A percentile compares a stretch with the other conserved stretches of the same genome.
These are phyloP conservation scores for Mallotus villosus DNA, from an alignment of 2,797 vertebrate species.

Conservation along the genomic window DNA sequence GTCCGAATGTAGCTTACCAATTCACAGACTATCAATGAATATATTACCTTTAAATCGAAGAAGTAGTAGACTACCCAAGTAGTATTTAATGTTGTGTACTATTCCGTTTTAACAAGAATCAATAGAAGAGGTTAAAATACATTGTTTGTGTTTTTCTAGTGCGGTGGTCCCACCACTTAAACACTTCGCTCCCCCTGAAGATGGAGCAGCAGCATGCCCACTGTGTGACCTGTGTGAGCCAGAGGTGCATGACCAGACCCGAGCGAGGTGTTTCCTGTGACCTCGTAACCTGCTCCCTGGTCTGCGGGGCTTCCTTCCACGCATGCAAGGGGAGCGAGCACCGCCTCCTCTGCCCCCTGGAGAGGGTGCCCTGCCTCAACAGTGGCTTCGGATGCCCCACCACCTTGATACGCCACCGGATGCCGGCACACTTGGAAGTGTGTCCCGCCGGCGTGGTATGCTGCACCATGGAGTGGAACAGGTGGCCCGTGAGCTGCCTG, in stretches of 20 bases:
- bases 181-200: constrained; percentile 27
- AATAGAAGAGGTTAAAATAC: neutral
- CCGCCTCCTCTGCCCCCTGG: constrained; percentile 87
- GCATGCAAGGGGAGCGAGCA: constrained; percentile 92
- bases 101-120: neutral
- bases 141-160: constrained; percentile 39
- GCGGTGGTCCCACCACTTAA: constrained; percentile 34
- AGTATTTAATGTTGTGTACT: neutral
- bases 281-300: constrained; percentile 82
- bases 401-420: constrained; percentile 84
- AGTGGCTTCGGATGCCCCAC: constrained; percentile 91
- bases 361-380: constrained; percentile 92
- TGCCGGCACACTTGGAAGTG: constrained; percentile 90
- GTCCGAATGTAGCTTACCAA: neutral
- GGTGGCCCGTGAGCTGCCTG: constrained; percentile 93
- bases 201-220: constrained; percentile 85
- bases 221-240: constrained; percentile 90
- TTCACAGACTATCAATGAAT: neutral
- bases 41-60: neutral
- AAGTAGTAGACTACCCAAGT: neutral
- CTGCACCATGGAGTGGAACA: constrained; percentile 99
- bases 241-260: constrained; percentile 85
- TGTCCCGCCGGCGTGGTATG: constrained; percentile 97
- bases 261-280: constrained; percentile 88
- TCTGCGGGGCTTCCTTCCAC: constrained; percentile 94